Evolutionary conservation across 1,140 invertebrate species (phyloP).

Genomic region (Drosophila carrolli): DNA sequence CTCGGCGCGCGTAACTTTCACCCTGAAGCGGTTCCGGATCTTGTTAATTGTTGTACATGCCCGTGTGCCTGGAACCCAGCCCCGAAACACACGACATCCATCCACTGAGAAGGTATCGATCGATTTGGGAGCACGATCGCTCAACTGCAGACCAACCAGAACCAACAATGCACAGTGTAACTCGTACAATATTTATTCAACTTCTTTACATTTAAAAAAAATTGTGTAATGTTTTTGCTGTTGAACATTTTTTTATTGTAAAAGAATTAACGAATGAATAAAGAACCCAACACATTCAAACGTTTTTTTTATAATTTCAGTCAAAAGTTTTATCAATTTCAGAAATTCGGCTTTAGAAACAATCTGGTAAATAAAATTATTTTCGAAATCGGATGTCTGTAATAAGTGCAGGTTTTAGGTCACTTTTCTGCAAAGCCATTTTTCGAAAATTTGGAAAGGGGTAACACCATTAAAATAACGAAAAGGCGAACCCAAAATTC

Average conservation of each 20-base stretch:
- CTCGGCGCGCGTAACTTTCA: conserved; percentile 45
- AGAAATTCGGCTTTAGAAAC: too few relatives aligned
- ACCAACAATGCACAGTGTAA: conserved; percentile 56
- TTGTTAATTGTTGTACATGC: conserved; percentile 75
- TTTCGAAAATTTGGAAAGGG: too few relatives aligned
- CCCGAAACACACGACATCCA: background rate
- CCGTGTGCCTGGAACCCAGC: conserved; percentile 54
- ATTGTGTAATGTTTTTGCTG: conserved; percentile 74
- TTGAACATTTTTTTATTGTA: conserved; percentile 71
- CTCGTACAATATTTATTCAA: conserved; percentile 79
- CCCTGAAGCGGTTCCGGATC: conserved; percentile 60
- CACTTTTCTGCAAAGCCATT: too few relatives aligned
- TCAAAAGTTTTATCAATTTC: too few relatives aligned
- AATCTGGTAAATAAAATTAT: too few relatives aligned
- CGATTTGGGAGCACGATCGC: conserved; percentile 8
- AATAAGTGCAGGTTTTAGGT: too few relatives aligned
- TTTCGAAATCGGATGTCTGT: too few relatives aligned
- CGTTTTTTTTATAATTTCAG: too few relatives aligned
- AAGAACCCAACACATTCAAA: conserved; percentile 74
- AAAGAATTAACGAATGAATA: conserved; percentile 72
- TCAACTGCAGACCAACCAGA: conserved; percentile 25
- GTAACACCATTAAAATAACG: too few relatives aligned
- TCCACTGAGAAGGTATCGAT: background rate
- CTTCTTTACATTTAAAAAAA: conserved; percentile 69
- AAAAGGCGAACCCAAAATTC: too few relatives aligned